phyloP scores from a whole-genome alignment of 2,113 vertebrate species.

The Lophura nycthemera region DNA sequence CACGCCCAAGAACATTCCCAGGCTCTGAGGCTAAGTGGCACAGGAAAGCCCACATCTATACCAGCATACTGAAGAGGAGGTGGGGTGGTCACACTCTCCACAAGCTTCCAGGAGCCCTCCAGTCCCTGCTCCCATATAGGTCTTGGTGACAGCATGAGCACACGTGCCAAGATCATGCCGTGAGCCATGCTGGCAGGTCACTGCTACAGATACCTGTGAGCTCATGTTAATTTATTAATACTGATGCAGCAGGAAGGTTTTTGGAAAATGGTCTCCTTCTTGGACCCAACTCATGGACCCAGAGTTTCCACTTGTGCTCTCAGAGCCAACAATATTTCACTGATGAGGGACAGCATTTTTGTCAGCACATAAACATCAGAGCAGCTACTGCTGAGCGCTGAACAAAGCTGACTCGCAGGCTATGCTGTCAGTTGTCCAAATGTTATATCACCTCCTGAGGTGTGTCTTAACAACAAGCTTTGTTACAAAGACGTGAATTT shows the following conservation, averaged over 20 bases:
- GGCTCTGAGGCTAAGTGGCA: neutral
- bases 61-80: neutral
- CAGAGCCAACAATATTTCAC: neutral
- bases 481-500: neutral
- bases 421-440: conserved; percentile 18
- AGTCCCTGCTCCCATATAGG: neutral
- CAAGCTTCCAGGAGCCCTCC: neutral
- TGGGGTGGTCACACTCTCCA: rapidly evolving
- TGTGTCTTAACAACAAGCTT: neutral
- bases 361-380: neutral
- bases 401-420: neutral
- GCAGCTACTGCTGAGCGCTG: neutral
- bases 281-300: neutral
- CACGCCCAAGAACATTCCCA: rapidly evolving
- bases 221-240: rapidly evolving
- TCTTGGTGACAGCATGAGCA: neutral
- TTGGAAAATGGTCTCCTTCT: neutral
- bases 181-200: neutral
- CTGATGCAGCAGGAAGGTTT: neutral
- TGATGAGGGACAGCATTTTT: neutral
- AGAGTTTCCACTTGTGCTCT: rapidly evolving
- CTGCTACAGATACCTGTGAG: neutral
- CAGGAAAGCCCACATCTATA: rapidly evolving
- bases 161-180: neutral
- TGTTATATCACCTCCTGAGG: neutral